Conservation (phyloP, 2,113 vertebrate genomes). For the Ageneiosus marmoratus region DNA sequence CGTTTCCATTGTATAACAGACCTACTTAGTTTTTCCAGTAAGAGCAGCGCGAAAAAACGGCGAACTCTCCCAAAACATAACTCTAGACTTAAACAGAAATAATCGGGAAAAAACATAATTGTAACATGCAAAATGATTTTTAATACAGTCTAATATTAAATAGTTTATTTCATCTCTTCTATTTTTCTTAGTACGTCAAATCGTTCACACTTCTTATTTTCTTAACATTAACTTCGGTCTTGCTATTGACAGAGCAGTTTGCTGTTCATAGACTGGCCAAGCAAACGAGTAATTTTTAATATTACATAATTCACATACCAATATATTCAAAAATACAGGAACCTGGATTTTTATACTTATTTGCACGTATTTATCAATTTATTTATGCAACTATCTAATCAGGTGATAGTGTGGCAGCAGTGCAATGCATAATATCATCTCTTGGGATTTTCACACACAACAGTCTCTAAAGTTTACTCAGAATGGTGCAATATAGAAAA, state of each 20-base stretch:
- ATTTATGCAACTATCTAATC: not conserved
- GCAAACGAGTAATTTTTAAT: not conserved
- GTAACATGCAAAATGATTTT: not conserved
- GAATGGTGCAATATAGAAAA: no score
- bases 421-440: not conserved
- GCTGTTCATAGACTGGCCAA: not conserved
- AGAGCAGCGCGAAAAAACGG: no score
- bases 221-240: not conserved
- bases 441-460: no score
- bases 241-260: not conserved
- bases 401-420: not conserved
- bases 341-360: not conserved
- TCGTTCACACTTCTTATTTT: not conserved
- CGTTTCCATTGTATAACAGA: not conserved
- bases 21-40: no score
- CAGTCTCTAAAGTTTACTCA: no score
- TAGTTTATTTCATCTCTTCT: not conserved
- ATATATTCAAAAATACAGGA: not conserved
- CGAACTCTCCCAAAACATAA: not conserved
- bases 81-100: not conserved
- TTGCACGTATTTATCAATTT: not conserved
- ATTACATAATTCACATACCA: not conserved
- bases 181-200: not conserved
- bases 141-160: no score
- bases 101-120: not conserved